A percentile compares a stretch with the other conserved stretches of the same genome.
phyloP scores from a whole-genome alignment of 2,113 vertebrate genomes.

The Myiozetetes cayanensis region DNA sequence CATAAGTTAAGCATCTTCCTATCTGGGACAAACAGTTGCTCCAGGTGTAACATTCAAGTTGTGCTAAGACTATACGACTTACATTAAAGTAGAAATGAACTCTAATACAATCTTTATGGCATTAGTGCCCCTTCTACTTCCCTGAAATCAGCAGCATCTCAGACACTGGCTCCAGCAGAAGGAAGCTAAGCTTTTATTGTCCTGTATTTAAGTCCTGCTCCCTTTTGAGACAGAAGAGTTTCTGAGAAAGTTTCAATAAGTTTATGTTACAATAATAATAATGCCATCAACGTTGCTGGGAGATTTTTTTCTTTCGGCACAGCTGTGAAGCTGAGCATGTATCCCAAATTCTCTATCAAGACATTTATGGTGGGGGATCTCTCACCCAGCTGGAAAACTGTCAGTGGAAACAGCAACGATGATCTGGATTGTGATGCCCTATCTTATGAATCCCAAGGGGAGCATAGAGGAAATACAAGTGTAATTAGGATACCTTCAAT shows the following conservation, averaged over 20 bases:
- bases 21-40: constrained; percentile 24
- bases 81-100: not conserved
- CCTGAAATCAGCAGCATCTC: not conserved
- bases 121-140: not conserved
- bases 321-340: not conserved
- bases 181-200: not conserved
- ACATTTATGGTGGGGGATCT: not conserved
- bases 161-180: not conserved
- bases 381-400: not conserved
- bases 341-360: not conserved
- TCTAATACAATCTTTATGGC: not conserved
- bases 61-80: not conserved
- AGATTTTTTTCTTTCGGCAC: not conserved
- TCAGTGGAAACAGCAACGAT: not conserved
- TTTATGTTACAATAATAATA: not conserved
- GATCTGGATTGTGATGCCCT: not conserved
- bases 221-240: not conserved
- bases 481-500: not conserved
- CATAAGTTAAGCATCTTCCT: not conserved
- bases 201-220: not conserved
- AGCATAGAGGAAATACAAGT: not conserved
- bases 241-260: not conserved
- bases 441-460: not conserved
- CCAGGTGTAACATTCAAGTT: not conserved
- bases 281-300: not conserved